Base-by-base conservation (phyloP, 2,797 vertebrate species). In the Oreonectes daqikongensis region DNA sequence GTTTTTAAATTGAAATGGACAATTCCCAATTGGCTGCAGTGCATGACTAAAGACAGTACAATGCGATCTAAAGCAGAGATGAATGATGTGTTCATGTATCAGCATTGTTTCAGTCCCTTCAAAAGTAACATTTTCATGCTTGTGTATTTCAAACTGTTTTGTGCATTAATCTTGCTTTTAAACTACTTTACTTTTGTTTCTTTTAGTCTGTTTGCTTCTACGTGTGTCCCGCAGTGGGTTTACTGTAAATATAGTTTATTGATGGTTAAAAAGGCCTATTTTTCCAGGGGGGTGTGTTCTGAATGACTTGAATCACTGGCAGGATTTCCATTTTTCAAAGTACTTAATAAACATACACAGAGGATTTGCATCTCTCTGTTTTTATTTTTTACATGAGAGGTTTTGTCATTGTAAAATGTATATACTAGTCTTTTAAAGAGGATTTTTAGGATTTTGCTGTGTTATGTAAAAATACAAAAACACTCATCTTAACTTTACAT, bases 1-100 rank as follows among this genome's bases (percentile, higher is more conserved):
- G 71, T 81, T 57, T n/a, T 82, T 75, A 87, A 88, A 89, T 89
- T 89, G 87, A 88, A 89, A 83, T n/a, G 86, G 89, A 89, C 84
- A 87, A 57, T 83, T 80, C 65, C 82, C 67, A 70, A 89, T 88
- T 85, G 82, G 87, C 69, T 72, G 72, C 83, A 85, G 83, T 79
- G 65, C 79, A 82, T 79, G 69, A 35, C 61, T 69, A 79, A 77
- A 78, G 76, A 72, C 64, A 14, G 64, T 67, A 18, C 9, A 77
- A 44, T 68, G 79, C 81, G 79, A 65, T 76, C 79, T 72, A 85
- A 79, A 81, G 69, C 77, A 72, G 72, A 76, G 86, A 76, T 81
- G 85, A 84, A 76, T 81, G 85, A 84, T 72, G 32, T 24, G 18
- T 66, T 70, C 35, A 55, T 22, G 70, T 61, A 72, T 83, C 59